Conservation (phyloP, 2,113 vertebrate species). For the Sporophila hypoxantha region DNA sequence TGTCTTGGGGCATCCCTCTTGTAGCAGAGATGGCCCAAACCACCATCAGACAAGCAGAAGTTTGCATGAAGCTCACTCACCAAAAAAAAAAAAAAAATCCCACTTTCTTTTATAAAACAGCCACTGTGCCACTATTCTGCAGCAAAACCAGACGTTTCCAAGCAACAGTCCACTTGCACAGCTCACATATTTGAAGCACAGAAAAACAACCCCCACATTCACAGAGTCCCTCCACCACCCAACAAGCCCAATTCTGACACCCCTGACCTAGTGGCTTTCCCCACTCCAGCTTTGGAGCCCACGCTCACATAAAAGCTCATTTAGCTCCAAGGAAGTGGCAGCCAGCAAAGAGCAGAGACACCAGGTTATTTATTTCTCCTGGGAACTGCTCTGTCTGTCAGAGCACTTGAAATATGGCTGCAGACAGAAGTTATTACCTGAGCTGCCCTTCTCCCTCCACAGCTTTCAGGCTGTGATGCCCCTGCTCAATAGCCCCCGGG, state of each 20-base stretch:
- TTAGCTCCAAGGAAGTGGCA: not conserved
- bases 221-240: not conserved
- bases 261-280: not conserved
- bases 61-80: not conserved
- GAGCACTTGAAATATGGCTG: not conserved
- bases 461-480: not conserved
- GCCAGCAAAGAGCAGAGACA: not conserved
- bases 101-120: not conserved
- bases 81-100: not conserved
- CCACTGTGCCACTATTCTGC: not conserved
- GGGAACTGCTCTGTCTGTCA: not conserved
- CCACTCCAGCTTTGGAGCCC: too few relatives aligned
- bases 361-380: not conserved
- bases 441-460: not conserved
- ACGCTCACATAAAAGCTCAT: not conserved
- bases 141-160: not conserved
- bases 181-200: rapidly evolving
- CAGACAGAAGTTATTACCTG: not conserved
- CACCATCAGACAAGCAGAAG: not conserved
- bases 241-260: rapidly evolving
- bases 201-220: not conserved
- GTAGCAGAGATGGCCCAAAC: not conserved
- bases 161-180: not conserved
- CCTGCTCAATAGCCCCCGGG: not conserved
- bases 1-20: not conserved